A percentile compares a stretch with the other conserved stretches of the same genome.
phyloP scores from a whole-genome alignment of 2,113 vertebrate genomes.

The Arothron firmamentum region DNA sequence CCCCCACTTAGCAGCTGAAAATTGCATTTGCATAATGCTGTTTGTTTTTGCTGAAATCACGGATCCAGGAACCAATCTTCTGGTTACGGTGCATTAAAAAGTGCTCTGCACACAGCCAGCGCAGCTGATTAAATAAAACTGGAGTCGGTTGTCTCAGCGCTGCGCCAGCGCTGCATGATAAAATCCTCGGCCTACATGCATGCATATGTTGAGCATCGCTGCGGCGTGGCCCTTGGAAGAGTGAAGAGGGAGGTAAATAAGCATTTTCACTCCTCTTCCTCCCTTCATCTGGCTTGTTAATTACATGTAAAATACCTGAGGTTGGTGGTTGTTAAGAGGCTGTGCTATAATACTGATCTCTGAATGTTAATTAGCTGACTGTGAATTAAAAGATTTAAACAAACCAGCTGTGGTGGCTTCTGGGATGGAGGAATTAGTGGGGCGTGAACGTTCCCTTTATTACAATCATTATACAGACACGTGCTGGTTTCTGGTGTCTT shows the following conservation, averaged over 20 bases:
- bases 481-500: constrained; percentile 69
- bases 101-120: constrained; percentile 46
- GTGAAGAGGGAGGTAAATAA: constrained; percentile 43
- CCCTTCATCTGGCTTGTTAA: constrained; percentile 50
- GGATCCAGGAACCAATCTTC: constrained; percentile 44
- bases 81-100: constrained; percentile 56
- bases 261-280: constrained; percentile 48
- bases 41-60: constrained; percentile 59
- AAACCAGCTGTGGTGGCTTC: constrained; percentile 75
- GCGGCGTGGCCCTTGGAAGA: constrained; percentile 27
- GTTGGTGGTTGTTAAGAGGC: constrained; percentile 61
- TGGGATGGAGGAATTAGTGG: constrained; percentile 76
- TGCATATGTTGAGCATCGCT: constrained; percentile 30
- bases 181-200: constrained; percentile 29
- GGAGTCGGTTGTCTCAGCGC: constrained; percentile 50
- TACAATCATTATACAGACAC: constrained; percentile 76
- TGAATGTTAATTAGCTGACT: constrained; percentile 76
- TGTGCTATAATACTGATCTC: constrained; percentile 59
- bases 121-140: constrained; percentile 60
- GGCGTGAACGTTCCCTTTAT: constrained; percentile 73
- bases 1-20: constrained; percentile 36
- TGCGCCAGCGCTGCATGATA: constrained; percentile 51
- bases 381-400: constrained; percentile 76
- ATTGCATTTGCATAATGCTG: constrained; percentile 52
- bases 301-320: constrained; percentile 72